Evolutionary conservation across 2,113 vertebrate species (phyloP).

Genomic region (Scatophagus argus): DNA sequence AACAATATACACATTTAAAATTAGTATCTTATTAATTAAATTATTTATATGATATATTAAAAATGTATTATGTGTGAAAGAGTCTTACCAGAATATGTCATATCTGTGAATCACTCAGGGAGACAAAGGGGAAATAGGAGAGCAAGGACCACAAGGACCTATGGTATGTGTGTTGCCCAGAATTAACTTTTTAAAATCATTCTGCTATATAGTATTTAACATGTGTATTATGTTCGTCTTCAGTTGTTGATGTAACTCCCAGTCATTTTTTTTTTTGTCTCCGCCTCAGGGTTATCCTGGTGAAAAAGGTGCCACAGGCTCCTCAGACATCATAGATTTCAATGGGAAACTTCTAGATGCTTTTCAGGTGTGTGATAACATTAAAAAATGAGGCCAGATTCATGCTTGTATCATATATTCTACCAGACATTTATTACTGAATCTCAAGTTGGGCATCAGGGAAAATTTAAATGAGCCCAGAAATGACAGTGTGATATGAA

Average conservation of each 20-base stretch:
- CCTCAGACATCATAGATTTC: conserved; percentile 92
- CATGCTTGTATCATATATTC: neutral
- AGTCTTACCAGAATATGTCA: neutral
- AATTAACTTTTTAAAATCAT: neutral
- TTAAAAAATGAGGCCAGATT: conserved; percentile 1
- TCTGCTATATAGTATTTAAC: neutral
- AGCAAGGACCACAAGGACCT: conserved; percentile 77
- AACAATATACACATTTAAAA: neutral
- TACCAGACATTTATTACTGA: neutral
- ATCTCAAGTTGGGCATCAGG: conserved; percentile 14
- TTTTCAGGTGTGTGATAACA: conserved; percentile 87
- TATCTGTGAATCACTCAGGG: conserved; percentile 70
- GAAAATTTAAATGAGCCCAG: conserved; percentile 8
- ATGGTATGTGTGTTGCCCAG: conserved; percentile 74
- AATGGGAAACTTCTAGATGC: conserved; percentile 92
- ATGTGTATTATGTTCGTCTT: neutral
- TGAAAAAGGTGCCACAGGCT: conserved; percentile 88
- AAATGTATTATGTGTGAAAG: neutral
- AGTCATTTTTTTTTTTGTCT: neutral
- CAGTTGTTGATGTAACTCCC: neutral
- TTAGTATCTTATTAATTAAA: neutral
- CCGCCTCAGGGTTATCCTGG: conserved; percentile 87
- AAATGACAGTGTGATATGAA: neutral
- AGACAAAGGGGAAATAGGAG: conserved; percentile 82
- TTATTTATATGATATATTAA: neutral